phyloP scores from a whole-genome alignment of 2,888 invertebrate species.

The Lissonota sp. region DNA sequence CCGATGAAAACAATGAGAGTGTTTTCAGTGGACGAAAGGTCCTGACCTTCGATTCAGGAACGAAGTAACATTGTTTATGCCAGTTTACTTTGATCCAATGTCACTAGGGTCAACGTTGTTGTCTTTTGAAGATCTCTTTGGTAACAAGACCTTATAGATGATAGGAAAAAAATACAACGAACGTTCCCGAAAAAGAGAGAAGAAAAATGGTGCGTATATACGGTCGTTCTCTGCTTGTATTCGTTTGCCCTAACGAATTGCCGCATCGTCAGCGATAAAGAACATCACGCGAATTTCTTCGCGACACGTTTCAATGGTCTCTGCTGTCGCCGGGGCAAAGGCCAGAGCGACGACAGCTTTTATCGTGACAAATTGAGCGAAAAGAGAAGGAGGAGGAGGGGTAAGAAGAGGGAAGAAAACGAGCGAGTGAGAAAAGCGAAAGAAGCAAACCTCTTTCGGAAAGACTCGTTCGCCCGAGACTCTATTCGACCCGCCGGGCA shows the following conservation, averaged over 20 bases:
- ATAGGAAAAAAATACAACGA: too few relatives aligned
- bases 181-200: too few relatives aligned
- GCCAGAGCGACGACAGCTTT: constrained; percentile 61
- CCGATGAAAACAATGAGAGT: too few relatives aligned
- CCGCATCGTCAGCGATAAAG: constrained; percentile 59
- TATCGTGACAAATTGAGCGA: constrained; percentile 76
- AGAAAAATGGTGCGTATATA: not conserved
- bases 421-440: constrained; percentile 31
- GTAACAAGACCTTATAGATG: too few relatives aligned
- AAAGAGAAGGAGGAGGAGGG: constrained; percentile 34
- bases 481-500: too few relatives aligned
- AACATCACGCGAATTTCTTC: constrained; percentile 52
- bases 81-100: too few relatives aligned
- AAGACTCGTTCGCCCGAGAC: not conserved
- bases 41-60: too few relatives aligned
- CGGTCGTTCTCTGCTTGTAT: not conserved
- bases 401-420: constrained; percentile 25
- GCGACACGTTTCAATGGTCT: not conserved
- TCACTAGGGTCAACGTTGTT: too few relatives aligned
- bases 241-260: constrained; percentile 1
- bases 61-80: too few relatives aligned
- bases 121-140: too few relatives aligned
- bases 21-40: too few relatives aligned
- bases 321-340: too few relatives aligned
- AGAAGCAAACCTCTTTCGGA: constrained; percentile 28